These are phyloP conservation scores for Calephelis perditalis DNA, from an alignment of 2,888 invertebrate species.

Conservation along the genomic window DNA sequence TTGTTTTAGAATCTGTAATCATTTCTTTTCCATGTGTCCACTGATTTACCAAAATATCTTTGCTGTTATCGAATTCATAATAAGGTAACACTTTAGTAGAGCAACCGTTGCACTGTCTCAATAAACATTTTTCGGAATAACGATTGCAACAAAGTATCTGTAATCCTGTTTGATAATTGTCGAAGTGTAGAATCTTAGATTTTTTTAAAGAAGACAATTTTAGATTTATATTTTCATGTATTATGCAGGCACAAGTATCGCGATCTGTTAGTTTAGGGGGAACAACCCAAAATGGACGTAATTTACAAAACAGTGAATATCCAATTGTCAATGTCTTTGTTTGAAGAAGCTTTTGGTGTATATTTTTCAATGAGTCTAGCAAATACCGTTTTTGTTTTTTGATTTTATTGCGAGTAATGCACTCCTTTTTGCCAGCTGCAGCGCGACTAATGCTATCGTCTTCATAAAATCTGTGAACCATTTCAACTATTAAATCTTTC, in stretches of 20 bases:
- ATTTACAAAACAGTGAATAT: background rate
- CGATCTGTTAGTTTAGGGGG: slow-evolving; percentile 30
- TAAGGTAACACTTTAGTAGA: slow-evolving; percentile 1
- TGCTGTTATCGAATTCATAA: background rate
- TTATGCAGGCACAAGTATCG: slow-evolving; percentile 32
- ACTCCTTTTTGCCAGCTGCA: background rate
- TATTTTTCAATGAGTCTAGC: background rate
- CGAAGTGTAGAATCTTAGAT: slow-evolving; percentile 23
- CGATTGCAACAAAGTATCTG: slow-evolving; percentile 1
- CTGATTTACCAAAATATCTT: too few relatives aligned
- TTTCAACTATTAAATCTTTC: background rate
- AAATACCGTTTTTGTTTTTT: background rate
- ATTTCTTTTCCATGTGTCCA: too few relatives aligned
- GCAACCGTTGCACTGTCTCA: slow-evolving; percentile 1
- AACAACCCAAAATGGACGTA: slow-evolving; percentile 1
- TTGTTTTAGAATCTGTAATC: too few relatives aligned
- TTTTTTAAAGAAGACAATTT: slow-evolving; percentile 28
- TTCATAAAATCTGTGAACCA: slow-evolving; percentile 2
- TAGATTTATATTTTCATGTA: slow-evolving; percentile 29
- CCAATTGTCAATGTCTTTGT: background rate
- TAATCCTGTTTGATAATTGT: slow-evolving; percentile 1
- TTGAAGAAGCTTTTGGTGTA: background rate
- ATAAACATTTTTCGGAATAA: background rate
- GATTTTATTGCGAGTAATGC: background rate
- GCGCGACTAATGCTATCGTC: background rate